Percentiles rank a stretch among this genome's conserved stretches.
Evolutionary conservation across 2,113 vertebrate species (phyloP).

Genomic region (Festucalex cinctus): DNA sequence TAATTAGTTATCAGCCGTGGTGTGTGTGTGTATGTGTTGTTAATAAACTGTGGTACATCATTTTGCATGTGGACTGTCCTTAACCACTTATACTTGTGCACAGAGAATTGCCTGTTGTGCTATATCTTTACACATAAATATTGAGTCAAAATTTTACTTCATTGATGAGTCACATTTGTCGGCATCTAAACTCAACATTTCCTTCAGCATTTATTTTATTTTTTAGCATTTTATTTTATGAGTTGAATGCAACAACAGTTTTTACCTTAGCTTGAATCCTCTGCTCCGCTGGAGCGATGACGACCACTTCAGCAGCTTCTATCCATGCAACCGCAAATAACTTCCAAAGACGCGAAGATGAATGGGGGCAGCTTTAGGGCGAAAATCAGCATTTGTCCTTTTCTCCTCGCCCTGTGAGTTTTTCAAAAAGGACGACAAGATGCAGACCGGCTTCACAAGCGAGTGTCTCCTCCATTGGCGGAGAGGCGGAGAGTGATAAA

Average conservation of each 20-base stretch:
- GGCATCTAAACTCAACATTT: background rate
- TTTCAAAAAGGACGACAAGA: conserved; percentile 23
- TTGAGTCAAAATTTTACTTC: background rate
- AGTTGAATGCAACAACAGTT: conserved; percentile 30
- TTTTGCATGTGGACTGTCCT: background rate
- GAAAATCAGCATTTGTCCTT: conserved; percentile 13
- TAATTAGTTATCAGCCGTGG: background rate
- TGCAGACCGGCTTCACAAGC: conserved; percentile 35
- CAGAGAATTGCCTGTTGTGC: background rate
- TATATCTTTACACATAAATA: background rate
- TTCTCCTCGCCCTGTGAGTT: conserved; percentile 50
- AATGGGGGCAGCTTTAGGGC: conserved; percentile 6
- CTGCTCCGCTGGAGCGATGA: conserved; percentile 4
- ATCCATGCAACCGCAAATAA: conserved; percentile 67
- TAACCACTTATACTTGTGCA: background rate
- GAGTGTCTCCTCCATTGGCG: conserved; percentile 52
- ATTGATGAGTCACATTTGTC: background rate
- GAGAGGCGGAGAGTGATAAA: conserved; percentile 1
- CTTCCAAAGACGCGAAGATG: conserved; percentile 45
- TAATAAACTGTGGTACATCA: background rate
- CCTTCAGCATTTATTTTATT: background rate
- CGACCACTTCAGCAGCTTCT: conserved; percentile 36
- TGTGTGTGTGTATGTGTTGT: background rate
- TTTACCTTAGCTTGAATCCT: conserved; percentile 1
- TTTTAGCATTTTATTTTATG: background rate